phyloP scores from a whole-genome alignment of 2,113 vertebrate genomes.

The Euleptes europaea region DNA sequence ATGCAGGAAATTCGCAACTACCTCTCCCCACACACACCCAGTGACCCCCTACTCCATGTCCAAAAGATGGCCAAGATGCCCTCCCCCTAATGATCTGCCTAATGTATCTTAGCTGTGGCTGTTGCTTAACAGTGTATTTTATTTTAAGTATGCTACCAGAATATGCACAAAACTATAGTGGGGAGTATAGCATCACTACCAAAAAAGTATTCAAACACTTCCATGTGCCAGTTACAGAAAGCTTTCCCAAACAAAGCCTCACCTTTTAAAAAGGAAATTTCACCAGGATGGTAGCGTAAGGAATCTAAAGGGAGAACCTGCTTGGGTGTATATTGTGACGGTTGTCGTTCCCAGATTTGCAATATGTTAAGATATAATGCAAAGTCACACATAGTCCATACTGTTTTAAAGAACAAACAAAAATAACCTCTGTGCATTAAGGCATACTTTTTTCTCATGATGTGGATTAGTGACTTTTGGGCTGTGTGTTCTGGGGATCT shows the following conservation, averaged over 20 bases:
- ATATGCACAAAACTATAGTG: not conserved
- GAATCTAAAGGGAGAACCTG: no score
- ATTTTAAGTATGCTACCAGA: not conserved
- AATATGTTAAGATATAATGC: not conserved
- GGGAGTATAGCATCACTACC: not conserved
- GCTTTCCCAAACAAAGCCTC: no score
- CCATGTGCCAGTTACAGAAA: no score
- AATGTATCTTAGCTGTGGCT: not conserved
- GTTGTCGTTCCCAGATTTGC: not conserved
- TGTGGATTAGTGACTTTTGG: not conserved
- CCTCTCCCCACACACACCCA: no score
- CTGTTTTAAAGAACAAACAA: not conserved
- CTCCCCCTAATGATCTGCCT: no score
- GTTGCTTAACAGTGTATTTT: not conserved
- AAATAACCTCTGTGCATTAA: not conserved
- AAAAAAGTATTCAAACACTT: no score
- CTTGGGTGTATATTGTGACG: no score
- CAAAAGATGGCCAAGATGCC: no score
- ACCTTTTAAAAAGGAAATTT: no score
- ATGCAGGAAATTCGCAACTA: no score
- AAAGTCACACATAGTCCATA: not conserved
- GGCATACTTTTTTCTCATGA: not conserved
- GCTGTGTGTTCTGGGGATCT: not conserved
- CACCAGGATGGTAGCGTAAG: no score
- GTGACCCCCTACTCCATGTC: no score